phyloP scores from a whole-genome alignment of 2,888 invertebrate genomes.

The Philhelius pedissequus region DNA sequence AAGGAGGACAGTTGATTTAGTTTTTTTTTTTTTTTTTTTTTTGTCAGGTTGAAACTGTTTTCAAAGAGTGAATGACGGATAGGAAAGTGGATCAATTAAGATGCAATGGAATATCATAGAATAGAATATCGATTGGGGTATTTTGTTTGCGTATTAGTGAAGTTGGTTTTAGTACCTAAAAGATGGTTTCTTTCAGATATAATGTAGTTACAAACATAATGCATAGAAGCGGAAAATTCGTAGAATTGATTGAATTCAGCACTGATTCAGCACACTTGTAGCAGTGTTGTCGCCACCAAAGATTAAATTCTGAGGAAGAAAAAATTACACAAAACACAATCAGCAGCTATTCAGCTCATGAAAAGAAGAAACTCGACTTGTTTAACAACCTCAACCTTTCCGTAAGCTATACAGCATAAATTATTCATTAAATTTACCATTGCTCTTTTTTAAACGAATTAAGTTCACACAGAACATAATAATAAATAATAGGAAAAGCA shows the following conservation, averaged over 20 bases:
- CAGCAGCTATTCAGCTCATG: background rate
- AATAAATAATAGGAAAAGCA: too few species aligned
- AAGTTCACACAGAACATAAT: too few species aligned
- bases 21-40: background rate
- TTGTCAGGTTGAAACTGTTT: background rate
- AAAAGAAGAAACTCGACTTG: background rate
- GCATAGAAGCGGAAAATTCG: background rate
- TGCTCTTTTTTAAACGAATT: too few species aligned
- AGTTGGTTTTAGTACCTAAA: background rate
- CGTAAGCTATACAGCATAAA: too few species aligned
- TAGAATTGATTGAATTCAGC: background rate
- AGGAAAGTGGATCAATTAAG: slow-evolving; percentile 1
- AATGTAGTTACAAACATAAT: background rate
- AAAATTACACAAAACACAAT: background rate
- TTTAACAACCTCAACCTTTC: too few species aligned
- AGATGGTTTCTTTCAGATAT: background rate
- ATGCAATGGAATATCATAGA: background rate
- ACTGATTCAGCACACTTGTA: background rate
- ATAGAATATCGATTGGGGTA: background rate
- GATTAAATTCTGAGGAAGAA: background rate
- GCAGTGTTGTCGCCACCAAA: background rate
- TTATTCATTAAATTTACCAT: too few species aligned
- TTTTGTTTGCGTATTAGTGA: background rate
- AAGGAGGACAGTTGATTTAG: slow-evolving; percentile 26
- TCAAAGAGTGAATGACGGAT: background rate